phyloP scores from a whole-genome alignment of 2,113 vertebrate genomes.

The Rhea americana region DNA sequence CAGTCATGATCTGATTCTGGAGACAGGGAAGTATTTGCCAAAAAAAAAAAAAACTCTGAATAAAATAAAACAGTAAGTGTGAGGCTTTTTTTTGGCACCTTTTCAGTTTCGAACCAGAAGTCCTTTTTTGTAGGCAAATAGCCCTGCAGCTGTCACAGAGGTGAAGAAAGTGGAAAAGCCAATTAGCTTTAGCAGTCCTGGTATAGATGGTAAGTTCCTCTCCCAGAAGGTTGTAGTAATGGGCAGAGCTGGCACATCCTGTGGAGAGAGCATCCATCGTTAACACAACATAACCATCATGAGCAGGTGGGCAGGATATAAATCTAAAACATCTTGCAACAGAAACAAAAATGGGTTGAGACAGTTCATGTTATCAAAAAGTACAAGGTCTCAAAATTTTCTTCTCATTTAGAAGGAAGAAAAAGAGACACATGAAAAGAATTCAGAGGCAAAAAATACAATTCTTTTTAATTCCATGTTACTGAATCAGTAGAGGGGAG shows the following conservation, averaged over 20 bases:
- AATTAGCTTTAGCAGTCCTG: constrained; percentile 84
- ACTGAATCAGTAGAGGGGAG: background rate
- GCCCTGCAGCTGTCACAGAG: constrained; percentile 71
- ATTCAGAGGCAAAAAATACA: background rate
- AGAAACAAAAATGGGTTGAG: background rate
- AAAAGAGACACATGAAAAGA: background rate
- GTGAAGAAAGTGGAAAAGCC: constrained; percentile 83
- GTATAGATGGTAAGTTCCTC: constrained; percentile 89
- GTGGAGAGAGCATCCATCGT: constrained; percentile 42
- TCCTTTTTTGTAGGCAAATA: constrained; percentile 85
- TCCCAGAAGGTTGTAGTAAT: constrained; percentile 90
- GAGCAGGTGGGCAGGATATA: background rate
- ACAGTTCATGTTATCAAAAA: background rate
- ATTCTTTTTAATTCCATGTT: background rate
- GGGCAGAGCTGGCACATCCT: constrained; percentile 89
- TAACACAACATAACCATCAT: background rate
- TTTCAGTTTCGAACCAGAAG: constrained; percentile 73
- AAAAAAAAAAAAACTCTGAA: background rate
- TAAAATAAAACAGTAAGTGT: background rate
- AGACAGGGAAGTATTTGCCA: background rate
- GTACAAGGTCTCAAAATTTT: background rate
- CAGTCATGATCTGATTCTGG: background rate
- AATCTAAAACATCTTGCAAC: background rate
- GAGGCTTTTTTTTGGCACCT: background rate
- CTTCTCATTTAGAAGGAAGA: background rate